These are phyloP conservation scores for Tachysurus fulvidraco DNA, from an alignment of 2,113 vertebrate genomes.

Conservation along the genomic window DNA sequence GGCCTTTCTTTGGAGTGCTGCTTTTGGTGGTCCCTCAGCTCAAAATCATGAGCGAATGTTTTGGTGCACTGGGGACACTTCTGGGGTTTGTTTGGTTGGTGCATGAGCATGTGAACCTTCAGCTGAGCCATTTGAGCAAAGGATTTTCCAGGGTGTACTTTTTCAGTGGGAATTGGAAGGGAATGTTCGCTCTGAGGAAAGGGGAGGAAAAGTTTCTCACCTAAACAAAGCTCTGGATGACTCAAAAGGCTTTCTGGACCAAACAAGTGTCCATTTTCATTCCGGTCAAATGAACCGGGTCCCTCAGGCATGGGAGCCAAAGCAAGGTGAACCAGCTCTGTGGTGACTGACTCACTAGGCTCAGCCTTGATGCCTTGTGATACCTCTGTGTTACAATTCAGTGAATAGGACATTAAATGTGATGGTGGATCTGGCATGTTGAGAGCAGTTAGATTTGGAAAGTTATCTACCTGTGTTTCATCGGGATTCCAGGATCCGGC, in stretches of 20 bases:
- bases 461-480: conserved; percentile 58
- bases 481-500: conserved; percentile 51
- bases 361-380: conserved; percentile 47
- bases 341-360: conserved; percentile 36
- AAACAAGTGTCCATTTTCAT: conserved; percentile 42
- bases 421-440: conserved; percentile 51
- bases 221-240: conserved; percentile 44
- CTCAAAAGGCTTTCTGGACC: conserved; percentile 34
- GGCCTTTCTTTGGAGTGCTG: conserved; percentile 53
- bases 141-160: conserved; percentile 41
- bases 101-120: conserved; percentile 52
- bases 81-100: conserved; percentile 46
- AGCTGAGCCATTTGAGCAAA: conserved; percentile 51
- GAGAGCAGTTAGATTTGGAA: conserved; percentile 56
- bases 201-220: conserved; percentile 45
- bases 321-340: conserved; percentile 42
- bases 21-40: conserved; percentile 50
- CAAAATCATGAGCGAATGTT: conserved; percentile 49
- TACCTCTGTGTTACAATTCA: conserved; percentile 49
- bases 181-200: conserved; percentile 32
- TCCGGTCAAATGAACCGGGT: conserved; percentile 44
- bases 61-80: conserved; percentile 47
- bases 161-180: conserved; percentile 24
- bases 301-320: conserved; percentile 41
- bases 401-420: conserved; percentile 55